These are phyloP conservation scores for Sinopyrophorus schimmeli DNA, from an alignment of 2,888 invertebrate genomes.

Conservation along the genomic window DNA sequence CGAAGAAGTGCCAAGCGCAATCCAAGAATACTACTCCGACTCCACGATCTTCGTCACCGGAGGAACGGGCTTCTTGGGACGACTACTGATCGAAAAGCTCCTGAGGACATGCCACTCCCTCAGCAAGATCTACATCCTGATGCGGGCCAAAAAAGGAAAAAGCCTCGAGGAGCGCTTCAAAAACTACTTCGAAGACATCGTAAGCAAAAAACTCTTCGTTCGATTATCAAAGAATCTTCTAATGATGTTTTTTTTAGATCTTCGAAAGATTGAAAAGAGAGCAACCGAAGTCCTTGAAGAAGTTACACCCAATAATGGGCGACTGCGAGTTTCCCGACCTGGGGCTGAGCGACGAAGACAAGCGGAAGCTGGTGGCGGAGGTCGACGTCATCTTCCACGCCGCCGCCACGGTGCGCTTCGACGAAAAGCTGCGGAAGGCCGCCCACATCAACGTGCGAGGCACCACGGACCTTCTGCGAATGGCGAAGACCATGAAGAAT, in stretches of 20 bases:
- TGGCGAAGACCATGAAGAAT: constrained; percentile 67
- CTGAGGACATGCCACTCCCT: constrained; percentile 46
- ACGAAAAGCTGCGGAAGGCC: constrained; percentile 70
- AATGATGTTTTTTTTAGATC: constrained; percentile 50
- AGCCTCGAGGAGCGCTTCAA: constrained; percentile 48
- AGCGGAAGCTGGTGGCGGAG: constrained; percentile 57
- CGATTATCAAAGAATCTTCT: neutral
- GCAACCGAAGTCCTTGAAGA: constrained; percentile 58
- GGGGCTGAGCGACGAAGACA: constrained; percentile 59
- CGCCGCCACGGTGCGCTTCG: constrained; percentile 77
- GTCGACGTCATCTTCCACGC: constrained; percentile 72
- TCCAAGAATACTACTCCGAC: constrained; percentile 32
- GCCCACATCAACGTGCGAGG: constrained; percentile 71
- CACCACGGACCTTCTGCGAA: constrained; percentile 64
- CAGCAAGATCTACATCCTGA: constrained; percentile 42
- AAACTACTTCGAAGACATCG: constrained; percentile 64
- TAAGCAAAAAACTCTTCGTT: constrained; percentile 48
- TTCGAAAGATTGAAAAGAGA: constrained; percentile 58
- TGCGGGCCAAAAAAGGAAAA: constrained; percentile 44
- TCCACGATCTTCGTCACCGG: constrained; percentile 73
- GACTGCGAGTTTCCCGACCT: constrained; percentile 60
- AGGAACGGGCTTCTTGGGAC: constrained; percentile 62
- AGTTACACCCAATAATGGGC: constrained; percentile 62
- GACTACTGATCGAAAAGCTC: constrained; percentile 44
- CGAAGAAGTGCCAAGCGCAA: neutral